phyloP scores from a whole-genome alignment of 2,113 vertebrate species.

The Synchiropus splendidus region DNA sequence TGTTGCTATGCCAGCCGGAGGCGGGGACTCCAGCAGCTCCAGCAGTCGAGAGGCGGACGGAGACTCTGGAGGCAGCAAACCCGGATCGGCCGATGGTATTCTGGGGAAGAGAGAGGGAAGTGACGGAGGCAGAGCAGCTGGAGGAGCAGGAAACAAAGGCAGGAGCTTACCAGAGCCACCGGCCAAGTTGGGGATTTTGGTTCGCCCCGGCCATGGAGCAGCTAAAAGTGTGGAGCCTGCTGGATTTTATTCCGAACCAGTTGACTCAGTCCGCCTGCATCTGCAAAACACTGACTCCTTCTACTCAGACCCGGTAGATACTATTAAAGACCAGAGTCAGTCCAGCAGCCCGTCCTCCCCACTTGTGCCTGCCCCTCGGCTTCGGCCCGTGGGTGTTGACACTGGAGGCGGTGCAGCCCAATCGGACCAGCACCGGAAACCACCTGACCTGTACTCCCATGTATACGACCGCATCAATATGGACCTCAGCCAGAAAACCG shows the following conservation, averaged over 20 bases:
- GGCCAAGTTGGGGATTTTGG: conserved; percentile 30
- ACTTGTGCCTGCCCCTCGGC: conserved; percentile 38
- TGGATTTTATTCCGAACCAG: conserved; percentile 82
- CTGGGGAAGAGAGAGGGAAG: conserved; percentile 58
- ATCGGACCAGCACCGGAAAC: conserved; percentile 31
- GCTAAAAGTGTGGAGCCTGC: conserved; percentile 39
- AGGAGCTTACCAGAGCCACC: conserved; percentile 74
- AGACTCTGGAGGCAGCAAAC: conserved; percentile 69
- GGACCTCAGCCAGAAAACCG: conserved; percentile 47
- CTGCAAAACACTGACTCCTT: conserved; percentile 59
- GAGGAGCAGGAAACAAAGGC: conserved; percentile 51
- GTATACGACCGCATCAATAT: conserved; percentile 67
- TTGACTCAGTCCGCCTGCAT: conserved; percentile 74
- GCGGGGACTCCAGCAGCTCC: conserved; percentile 45
- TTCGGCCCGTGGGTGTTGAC: conserved; percentile 50
- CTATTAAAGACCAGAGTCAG: conserved; percentile 50
- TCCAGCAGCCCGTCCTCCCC: conserved; percentile 7
- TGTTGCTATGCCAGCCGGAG: not conserved
- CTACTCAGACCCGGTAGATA: conserved; percentile 88
- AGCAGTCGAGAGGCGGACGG: conserved; percentile 58
- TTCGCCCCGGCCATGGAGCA: conserved; percentile 42
- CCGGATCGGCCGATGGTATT: conserved; percentile 57
- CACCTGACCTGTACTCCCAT: conserved; percentile 55
- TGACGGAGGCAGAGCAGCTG: conserved; percentile 35
- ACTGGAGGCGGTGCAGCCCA: not conserved